Percentiles rank a stretch among this genome's conserved stretches.
These are phyloP conservation scores for Protosalanx chinensis DNA, from an alignment of 2,797 vertebrate genomes.

Conservation along the genomic window DNA sequence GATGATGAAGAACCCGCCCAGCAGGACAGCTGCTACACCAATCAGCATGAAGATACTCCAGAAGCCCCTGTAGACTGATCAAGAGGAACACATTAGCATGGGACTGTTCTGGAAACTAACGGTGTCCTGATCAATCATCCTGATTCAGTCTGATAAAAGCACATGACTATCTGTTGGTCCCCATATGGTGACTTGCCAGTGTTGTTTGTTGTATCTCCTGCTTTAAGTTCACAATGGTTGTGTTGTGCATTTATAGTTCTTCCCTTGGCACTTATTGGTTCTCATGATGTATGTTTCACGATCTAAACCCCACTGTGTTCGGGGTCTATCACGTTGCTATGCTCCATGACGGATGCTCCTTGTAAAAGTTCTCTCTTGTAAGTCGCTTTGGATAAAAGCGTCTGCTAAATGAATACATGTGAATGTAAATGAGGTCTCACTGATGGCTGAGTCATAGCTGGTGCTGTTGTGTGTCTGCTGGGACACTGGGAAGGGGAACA, in stretches of 20 bases:
- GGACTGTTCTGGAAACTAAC: not conserved
- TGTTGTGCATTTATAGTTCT: no score
- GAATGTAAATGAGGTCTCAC: constrained; percentile 71
- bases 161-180: constrained; percentile 3
- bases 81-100: constrained; percentile 1
- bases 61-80: constrained; percentile 92
- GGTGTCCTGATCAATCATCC: not conserved
- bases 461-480: constrained; percentile 82
- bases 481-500: constrained; percentile 87
- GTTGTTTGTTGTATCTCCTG: no score
- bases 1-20: constrained; percentile 89
- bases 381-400: no score
- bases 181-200: no score
- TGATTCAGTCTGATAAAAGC: not conserved
- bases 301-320: no score
- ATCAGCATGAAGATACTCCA: constrained; percentile 94
- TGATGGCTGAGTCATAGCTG: constrained; percentile 83
- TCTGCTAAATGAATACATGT: no score
- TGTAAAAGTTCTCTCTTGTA: no score
- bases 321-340: no score
- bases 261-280: no score
- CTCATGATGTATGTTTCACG: no score
- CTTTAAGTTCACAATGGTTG: no score
- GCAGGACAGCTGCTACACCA: constrained; percentile 79
- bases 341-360: no score